phyloP scores from a whole-genome alignment of 1,140 invertebrate genomes.

The Metopolophium dirhodum region DNA sequence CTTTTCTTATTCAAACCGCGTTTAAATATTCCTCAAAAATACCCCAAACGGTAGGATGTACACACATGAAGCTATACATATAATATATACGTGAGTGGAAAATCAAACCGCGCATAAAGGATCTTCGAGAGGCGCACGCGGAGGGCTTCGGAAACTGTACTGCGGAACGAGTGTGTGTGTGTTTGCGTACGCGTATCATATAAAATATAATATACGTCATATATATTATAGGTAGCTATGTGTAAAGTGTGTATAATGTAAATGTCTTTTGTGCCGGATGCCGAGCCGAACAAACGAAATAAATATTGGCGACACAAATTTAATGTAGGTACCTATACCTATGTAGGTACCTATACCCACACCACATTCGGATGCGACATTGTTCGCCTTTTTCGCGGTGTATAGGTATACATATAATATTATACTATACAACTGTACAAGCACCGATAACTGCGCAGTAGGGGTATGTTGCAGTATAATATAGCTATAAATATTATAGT shows the following conservation, averaged over 20 bases:
- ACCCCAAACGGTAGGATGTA: neutral
- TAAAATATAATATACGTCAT: neutral
- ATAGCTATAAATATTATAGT: too few relatives aligned
- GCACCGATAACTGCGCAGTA: neutral
- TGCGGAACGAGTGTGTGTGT: neutral
- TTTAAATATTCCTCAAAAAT: neutral
- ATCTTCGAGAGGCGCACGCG: neutral
- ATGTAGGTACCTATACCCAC: neutral
- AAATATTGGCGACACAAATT: slow-evolving; percentile 6
- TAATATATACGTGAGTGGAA: neutral
- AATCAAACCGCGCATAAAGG: neutral
- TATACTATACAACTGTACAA: neutral
- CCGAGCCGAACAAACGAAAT: neutral
- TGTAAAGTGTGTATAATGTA: neutral
- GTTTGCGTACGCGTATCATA: neutral
- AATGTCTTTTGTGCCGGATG: slow-evolving; percentile 7
- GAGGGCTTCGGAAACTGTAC: slow-evolving; percentile 3
- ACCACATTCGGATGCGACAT: neutral
- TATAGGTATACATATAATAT: neutral
- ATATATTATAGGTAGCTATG: neutral
- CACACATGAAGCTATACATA: neutral
- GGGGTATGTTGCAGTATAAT: too few relatives aligned
- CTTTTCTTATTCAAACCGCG: neutral
- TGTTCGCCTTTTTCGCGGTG: neutral
- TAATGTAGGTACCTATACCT: neutral